phyloP scores from a whole-genome alignment of 2,888 invertebrate genomes.

The Ophraella communa region DNA sequence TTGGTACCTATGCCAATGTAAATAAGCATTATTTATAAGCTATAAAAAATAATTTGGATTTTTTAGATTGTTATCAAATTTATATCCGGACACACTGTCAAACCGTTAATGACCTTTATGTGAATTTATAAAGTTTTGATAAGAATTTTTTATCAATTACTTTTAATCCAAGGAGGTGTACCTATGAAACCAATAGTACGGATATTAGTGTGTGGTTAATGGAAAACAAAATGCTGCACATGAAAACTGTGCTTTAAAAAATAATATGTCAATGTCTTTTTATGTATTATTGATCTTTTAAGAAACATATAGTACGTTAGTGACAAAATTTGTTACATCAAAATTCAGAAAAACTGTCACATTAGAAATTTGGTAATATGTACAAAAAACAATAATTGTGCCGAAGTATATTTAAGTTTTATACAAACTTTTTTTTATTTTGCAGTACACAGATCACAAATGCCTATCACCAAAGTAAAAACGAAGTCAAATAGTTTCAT shows the following conservation, averaged over 20 bases:
- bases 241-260: too few species aligned
- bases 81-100: background rate
- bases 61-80: background rate
- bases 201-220: background rate
- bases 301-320: background rate
- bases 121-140: background rate
- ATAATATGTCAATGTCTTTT: too few species aligned
- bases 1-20: background rate
- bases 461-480: conserved; percentile 81
- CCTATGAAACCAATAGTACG: background rate
- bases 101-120: background rate
- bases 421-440: conserved; percentile 26
- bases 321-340: background rate
- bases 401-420: background rate
- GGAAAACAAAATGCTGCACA: too few species aligned
- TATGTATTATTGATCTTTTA: background rate
- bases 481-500: conserved; percentile 74
- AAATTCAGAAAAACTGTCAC: background rate
- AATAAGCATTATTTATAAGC: too few species aligned
- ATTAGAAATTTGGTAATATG: background rate
- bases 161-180: background rate
- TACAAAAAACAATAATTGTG: background rate
- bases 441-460: conserved; percentile 64
- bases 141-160: background rate
- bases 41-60: background rate